Conservation (phyloP, 1,140 invertebrate genomes). For the Antheraea pernyi region DNA sequence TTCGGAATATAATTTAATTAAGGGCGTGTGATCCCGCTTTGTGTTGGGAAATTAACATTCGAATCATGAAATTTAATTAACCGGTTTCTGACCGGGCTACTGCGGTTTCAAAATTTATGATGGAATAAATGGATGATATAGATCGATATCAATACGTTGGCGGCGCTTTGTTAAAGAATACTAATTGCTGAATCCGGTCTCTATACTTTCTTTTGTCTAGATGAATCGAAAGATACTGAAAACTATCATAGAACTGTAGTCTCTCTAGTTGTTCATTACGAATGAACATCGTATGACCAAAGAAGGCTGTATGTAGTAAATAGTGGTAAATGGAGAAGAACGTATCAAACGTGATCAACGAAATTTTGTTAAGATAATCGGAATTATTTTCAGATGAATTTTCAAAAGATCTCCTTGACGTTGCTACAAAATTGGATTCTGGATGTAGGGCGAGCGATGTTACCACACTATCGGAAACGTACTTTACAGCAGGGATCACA, state of each 20-base stretch:
- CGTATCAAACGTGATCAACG: no score
- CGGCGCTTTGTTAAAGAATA: constrained; percentile 32
- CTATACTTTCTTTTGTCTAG: no score
- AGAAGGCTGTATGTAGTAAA: no score
- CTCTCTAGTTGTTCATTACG: no score
- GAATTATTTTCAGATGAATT: neutral
- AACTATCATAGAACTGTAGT: no score
- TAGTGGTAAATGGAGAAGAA: no score
- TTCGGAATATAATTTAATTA: constrained; percentile 25
- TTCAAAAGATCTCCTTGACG: neutral
- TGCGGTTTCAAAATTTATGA: constrained; percentile 32
- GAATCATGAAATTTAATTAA: constrained; percentile 25
- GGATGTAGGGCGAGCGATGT: constrained; percentile 41
- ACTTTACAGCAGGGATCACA: neutral
- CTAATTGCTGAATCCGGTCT: constrained; percentile 28
- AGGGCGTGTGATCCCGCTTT: constrained; percentile 6
- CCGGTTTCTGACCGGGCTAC: constrained; percentile 19
- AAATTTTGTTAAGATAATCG: no score
- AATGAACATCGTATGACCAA: no score
- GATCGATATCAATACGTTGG: constrained; percentile 8
- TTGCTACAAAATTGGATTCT: no score
- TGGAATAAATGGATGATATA: constrained; percentile 37
- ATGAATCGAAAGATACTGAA: no score
- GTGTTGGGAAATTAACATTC: constrained; percentile 29
- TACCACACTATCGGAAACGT: constrained; percentile 24